Base-by-base conservation (phyloP, 2,888 invertebrate genomes). In the Diplazon laetatorius region DNA sequence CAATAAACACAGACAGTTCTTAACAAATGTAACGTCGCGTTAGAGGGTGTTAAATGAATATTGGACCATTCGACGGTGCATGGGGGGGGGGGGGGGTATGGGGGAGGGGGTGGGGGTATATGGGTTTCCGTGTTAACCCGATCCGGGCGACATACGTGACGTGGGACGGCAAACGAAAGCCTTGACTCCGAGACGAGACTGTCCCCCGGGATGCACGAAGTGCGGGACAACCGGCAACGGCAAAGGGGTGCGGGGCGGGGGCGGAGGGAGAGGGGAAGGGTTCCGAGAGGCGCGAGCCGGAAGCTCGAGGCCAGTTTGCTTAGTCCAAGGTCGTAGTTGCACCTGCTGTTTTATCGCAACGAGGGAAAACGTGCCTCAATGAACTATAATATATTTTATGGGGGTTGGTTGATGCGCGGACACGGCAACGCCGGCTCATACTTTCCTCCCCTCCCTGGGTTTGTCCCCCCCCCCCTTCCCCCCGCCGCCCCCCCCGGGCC, bases 331-430 rank as follows among this genome's bases (percentile, higher is more conserved):
- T 63, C 65, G 59, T 30, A 63, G 55, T 48, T 10, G 42, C 42
- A 52, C 72, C 18, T 42, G 68, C 30, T 46, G 62, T 65, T 72
- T 60, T 44, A n/a, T 30, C 20, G 6, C 35, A 59, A 55, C 42
- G 68, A 65, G 48, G 48, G 42, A 16, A n/a, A n/a, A 52, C 5
- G 52, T 48, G 62, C 82, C 84, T 89, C 85, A 89, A 89, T 89
- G 89, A 89, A 89, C 87, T 86, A 86, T 88, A 86, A 87, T 88
- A 87, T 89, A 87, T 89, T 87, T 87, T 85, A 86, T 85, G 86
- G 84, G 10, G 74, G 70, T 69, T 37, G 57, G 57, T 50, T 52
- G 52, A 70, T 59, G 65, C 57, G 48, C 59, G 50, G 16, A 63
- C 39, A 42, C 10, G 39, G 20, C n/a, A 52, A 8, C 52, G 52